Base-by-base conservation (phyloP, 2,797 vertebrate genomes). In the Microhierax caerulescens region DNA sequence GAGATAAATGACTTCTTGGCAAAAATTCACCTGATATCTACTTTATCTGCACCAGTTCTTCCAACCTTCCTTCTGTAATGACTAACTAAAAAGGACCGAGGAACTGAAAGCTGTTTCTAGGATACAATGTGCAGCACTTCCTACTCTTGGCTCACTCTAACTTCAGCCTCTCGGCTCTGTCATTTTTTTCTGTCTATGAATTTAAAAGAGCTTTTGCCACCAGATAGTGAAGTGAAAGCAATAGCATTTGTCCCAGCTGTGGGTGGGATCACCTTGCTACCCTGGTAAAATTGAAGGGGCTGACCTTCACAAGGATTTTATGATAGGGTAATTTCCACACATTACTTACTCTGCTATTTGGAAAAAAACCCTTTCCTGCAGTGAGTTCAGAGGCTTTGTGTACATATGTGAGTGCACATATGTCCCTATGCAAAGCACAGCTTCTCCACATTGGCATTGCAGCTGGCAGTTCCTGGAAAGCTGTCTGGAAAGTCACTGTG, bases 91-190 rank as follows among this genome's bases (percentile, higher is more conserved):
- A 96, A 85, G 82, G 72, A 89, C 76, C 0, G 4, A 88, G 73
- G 77, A 91, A 77, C 70, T 47, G 63, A 88, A 80, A 85, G 79
- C 95, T 95, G 97, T 97, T 95, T 97, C 97, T 97, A 97, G 96
- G 97, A 96, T 97, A 97, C 97, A 90, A 81, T 85, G 79, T 91
- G 67, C 96, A 86, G 82, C 84, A 51, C 90, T 96, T 96, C 85
- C 88, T 96, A 85, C 95, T 92, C 68, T 95, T 96, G 95, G 95
- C 88, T 97, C 91, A 25, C 60, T 97, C 85, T 88, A 91, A 67
- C 91, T 96, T 72, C 97, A 97, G 2, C 91, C 78, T 95, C 84
- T 96, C 90, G 93, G 88, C 90, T 94, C 88, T 96, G 86, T 89
- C 76, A 76, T 92, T 95, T 95, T 85, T 92, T 94, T 93, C 56